A percentile compares a stretch with the other conserved stretches of the same genome.
Conservation (phyloP, 2,888 invertebrate genomes). For the Torymus tubicola region DNA sequence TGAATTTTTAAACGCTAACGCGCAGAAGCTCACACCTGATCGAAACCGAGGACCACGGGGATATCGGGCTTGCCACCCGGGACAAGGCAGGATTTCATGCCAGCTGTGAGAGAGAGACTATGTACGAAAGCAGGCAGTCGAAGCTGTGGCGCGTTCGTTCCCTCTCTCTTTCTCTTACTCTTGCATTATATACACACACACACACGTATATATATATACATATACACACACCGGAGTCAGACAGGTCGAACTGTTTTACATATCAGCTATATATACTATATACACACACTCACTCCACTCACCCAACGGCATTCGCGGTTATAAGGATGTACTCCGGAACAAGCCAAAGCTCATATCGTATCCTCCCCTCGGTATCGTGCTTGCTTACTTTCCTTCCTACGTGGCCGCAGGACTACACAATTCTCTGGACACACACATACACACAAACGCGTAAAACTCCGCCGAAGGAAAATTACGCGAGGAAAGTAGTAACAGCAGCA, state of each 20-base stretch:
- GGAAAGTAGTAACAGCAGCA: constrained; percentile 3
- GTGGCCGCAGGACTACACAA: neutral
- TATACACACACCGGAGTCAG: too few relatives aligned
- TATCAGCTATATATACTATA: too few relatives aligned
- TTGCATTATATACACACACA: too few relatives aligned
- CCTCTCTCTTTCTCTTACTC: too few relatives aligned
- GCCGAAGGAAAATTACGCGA: constrained; percentile 46
- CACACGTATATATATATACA: too few relatives aligned
- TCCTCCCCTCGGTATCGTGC: constrained; percentile 9
- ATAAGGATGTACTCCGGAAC: constrained; percentile 56
- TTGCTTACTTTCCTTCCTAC: neutral
- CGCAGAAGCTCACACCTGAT: too few relatives aligned
- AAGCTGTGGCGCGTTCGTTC: too few relatives aligned
- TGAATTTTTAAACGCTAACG: too few relatives aligned
- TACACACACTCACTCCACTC: constrained; percentile 22
- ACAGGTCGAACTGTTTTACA: too few relatives aligned
- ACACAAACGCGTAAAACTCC: constrained; percentile 9
- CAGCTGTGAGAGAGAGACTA: constrained; percentile 67
- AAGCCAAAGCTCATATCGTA: constrained; percentile 65
- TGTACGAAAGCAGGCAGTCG: too few relatives aligned
- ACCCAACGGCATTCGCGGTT: constrained; percentile 60
- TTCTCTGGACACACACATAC: too few relatives aligned
- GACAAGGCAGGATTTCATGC: constrained; percentile 54
- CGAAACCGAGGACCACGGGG: too few relatives aligned
- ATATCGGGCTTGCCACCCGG: neutral